A percentile compares a stretch with the other conserved stretches of the same genome.
These are phyloP conservation scores for Eucriotettix oculatus DNA, from an alignment of 2,888 invertebrate species.

Conservation along the genomic window DNA sequence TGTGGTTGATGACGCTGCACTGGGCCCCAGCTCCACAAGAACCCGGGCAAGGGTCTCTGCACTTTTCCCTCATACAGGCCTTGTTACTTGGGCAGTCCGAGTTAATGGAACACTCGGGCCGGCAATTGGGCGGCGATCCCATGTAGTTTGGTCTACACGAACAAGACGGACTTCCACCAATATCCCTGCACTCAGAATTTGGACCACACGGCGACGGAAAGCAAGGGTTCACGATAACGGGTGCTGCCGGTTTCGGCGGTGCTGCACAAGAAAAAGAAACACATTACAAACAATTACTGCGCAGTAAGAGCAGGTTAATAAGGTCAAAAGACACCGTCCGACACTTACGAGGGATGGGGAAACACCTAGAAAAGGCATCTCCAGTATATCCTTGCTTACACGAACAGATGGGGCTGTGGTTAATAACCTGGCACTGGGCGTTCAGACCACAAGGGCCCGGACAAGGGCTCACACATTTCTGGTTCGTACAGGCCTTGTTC, in stretches of 20 bases:
- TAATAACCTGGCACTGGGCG: constrained; percentile 58
- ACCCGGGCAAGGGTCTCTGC: constrained; percentile 65
- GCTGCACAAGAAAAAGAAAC: constrained; percentile 3
- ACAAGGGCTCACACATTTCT: constrained; percentile 57
- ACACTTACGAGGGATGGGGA: constrained; percentile 18
- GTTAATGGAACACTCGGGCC: constrained; percentile 47
- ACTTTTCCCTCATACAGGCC: constrained; percentile 58
- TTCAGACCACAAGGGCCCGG: constrained; percentile 52
- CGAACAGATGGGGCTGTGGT: constrained; percentile 57
- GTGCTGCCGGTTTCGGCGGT: constrained; percentile 20
- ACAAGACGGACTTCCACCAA: constrained; percentile 38
- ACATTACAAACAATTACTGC: neutral
- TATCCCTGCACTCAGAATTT: constrained; percentile 39
- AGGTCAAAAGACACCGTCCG: constrained; percentile 2
- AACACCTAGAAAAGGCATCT: constrained; percentile 34
- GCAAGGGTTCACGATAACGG: constrained; percentile 21
- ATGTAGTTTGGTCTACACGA: constrained; percentile 40
- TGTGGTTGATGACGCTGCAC: constrained; percentile 51
- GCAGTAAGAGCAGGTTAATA: neutral
- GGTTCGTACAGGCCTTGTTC: constrained; percentile 52
- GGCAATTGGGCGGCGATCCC: constrained; percentile 49
- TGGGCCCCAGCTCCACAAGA: constrained; percentile 47
- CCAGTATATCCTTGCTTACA: constrained; percentile 49
- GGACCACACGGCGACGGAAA: constrained; percentile 38
- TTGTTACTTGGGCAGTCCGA: constrained; percentile 51